Percentiles rank a stretch among this genome's conserved stretches.
Evolutionary conservation across 2,888 invertebrate species (phyloP).

Genomic region (Serripes groenlandicus): DNA sequence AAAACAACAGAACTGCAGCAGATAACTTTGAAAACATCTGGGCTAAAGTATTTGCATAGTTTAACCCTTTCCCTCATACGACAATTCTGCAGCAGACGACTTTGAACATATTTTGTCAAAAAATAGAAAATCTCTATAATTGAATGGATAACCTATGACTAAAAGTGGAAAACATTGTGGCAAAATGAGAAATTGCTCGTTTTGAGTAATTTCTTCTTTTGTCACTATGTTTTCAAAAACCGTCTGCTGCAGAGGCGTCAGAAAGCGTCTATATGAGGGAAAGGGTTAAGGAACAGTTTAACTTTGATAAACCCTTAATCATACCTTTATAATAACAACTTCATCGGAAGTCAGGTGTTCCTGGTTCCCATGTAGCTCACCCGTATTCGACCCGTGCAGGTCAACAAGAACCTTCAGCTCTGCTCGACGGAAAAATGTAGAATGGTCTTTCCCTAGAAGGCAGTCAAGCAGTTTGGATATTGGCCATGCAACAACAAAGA

Average conservation of each 20-base stretch:
- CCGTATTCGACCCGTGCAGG: constrained; percentile 79
- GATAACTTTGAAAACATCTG: too few species aligned
- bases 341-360: constrained; percentile 82
- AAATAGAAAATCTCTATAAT: too few species aligned
- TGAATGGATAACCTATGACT: too few species aligned
- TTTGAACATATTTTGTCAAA: too few species aligned
- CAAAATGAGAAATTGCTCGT: background rate
- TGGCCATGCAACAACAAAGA: constrained; percentile 84
- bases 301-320: background rate
- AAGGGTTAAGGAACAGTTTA: background rate
- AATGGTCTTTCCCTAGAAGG: constrained; percentile 83
- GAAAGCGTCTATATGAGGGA: background rate
- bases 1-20: too few species aligned
- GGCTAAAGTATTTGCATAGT: too few species aligned
- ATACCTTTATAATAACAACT: constrained; percentile 85
- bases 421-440: constrained; percentile 83
- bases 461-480: constrained; percentile 85
- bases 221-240: background rate
- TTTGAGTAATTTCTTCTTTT: background rate
- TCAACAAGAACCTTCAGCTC: constrained; percentile 85
- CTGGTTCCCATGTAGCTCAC: constrained; percentile 22
- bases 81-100: too few species aligned
- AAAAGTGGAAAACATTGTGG: background rate
- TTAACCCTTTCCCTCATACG: too few species aligned
- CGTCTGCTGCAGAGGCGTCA: background rate